Evolutionary conservation across 2,113 vertebrate species (phyloP).

Genomic region (Vulpes vulpes): DNA sequence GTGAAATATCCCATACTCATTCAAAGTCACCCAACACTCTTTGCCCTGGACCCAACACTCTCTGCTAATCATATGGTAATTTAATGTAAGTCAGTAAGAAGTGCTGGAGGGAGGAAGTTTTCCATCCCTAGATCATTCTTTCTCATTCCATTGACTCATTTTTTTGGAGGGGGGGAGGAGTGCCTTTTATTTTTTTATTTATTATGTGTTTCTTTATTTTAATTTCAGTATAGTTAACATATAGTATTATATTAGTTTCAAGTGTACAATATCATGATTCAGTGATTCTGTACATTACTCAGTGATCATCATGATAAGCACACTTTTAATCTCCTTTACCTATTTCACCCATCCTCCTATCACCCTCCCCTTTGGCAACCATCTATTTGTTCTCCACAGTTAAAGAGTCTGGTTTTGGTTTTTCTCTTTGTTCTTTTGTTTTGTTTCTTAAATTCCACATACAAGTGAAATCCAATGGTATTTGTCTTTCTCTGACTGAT

Average conservation of each 20-base stretch:
- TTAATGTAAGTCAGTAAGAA: background rate
- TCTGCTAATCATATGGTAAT: background rate
- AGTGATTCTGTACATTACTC: background rate
- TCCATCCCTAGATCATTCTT: conserved; percentile 61
- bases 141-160: background rate
- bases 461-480: background rate
- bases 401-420: background rate
- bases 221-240: background rate
- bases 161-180: background rate
- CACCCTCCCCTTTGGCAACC: background rate
- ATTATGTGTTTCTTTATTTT: background rate
- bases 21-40: background rate
- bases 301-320: background rate
- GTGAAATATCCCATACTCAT: background rate
- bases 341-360: background rate
- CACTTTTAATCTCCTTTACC: background rate
- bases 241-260: background rate
- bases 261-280: background rate
- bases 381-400: background rate
- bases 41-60: background rate
- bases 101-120: background rate
- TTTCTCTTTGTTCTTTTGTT: background rate
- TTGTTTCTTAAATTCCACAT: background rate
- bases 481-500: background rate
- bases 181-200: background rate